A percentile compares a stretch with the other conserved stretches of the same genome.
phyloP scores from a whole-genome alignment of 2,797 vertebrate species.

The Anisognathus igniventris region DNA sequence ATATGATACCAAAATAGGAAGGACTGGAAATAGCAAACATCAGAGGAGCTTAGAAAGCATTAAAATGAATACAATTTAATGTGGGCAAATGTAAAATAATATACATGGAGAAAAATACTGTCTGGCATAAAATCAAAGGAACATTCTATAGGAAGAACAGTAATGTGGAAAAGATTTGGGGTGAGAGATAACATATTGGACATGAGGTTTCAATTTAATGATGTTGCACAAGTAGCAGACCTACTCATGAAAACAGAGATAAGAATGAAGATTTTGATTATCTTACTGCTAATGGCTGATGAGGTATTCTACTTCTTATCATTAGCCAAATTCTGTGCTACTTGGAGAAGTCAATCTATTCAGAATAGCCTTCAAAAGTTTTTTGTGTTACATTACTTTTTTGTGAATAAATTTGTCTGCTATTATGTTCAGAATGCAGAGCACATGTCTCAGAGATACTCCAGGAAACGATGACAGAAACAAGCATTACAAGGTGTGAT shows the following conservation, averaged over 20 bases:
- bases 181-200: conserved; percentile 32
- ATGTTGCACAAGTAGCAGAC: background rate
- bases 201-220: conserved; percentile 48
- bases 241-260: background rate
- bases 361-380: background rate
- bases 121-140: conserved; percentile 55
- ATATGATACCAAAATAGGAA: conserved; percentile 53
- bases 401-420: background rate
- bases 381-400: background rate
- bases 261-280: conserved; percentile 8
- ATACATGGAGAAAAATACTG: conserved; percentile 48
- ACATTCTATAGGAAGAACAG: conserved; percentile 42
- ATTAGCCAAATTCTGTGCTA: background rate
- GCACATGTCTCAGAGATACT: background rate
- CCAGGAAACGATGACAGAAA: conserved; percentile 32
- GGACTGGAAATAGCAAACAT: conserved; percentile 46
- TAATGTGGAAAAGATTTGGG: conserved; percentile 41
- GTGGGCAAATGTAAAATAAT: conserved; percentile 65
- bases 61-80: conserved; percentile 64
- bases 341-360: background rate
- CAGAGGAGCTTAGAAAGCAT: conserved; percentile 54
- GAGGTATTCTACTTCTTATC: background rate
- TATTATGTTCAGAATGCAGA: background rate
- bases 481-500: conserved; percentile 42
- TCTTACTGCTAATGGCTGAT: background rate